Base-by-base conservation (phyloP, 2,113 vertebrate species). In the Sialia sialis region DNA sequence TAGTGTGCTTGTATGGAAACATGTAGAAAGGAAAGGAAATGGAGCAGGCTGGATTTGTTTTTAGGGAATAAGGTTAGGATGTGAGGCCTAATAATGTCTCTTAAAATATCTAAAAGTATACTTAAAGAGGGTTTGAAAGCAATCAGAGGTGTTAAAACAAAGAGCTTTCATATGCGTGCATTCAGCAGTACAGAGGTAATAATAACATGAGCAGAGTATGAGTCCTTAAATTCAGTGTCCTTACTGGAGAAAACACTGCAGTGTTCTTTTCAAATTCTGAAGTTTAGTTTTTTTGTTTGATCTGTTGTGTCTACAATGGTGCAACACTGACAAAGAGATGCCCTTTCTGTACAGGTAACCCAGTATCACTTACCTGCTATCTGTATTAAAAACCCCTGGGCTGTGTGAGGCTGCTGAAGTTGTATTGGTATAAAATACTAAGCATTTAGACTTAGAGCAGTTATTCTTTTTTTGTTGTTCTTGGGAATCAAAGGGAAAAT, bases 1-100 rank as follows among this genome's bases (percentile, higher is more conserved):
- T 41, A 17, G 20, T 51, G 38, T 72, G n/a, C 80, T 87, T 92
- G 22, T 64, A 49, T 78, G 80, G 56, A 72, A 90, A 76, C 22
- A 26, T 4, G 8, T n/a, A 41, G 23, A 88, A 89, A 56, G 41
- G 67, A 75, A 87, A 69, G 43, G 43, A 79, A 87, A 62, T 41
- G 10, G 48, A 85, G 67, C 72, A 89, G 63, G n/a, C 43, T 89
- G 76, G 43, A 59, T 86, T 69, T 93, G 26, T 66, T 88, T 46
- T 84, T 7, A 60, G 26, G 16, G 6, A 26, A 39, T 69, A 77
- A 41, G 32, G 46, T 58, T 43, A 64, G 25, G 21, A 73, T 29
- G 8, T 63, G 44, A 84, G 82, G 11, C 26, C 11, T 87, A 63
- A 62, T 76, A 49, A 74, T 22, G 5, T 56, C 12, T 78, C 26